Conservation (phyloP, 2,888 invertebrate genomes). For the Pyrrhosoma nymphula region DNA sequence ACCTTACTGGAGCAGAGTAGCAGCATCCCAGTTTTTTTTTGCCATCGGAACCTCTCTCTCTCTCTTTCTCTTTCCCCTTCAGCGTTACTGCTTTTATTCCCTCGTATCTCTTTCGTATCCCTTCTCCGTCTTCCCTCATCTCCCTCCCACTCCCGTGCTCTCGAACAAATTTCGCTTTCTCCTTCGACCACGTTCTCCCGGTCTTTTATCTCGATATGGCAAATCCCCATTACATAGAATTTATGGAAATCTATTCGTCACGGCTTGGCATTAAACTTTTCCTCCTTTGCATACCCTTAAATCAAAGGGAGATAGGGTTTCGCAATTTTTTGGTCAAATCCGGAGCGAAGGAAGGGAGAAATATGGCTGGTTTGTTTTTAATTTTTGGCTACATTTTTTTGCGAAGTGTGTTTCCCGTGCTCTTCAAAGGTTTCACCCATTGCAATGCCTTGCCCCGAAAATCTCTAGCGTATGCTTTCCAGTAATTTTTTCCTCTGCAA, state of each 20-base stretch:
- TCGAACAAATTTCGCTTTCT: not conserved
- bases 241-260: slow-evolving; percentile 36
- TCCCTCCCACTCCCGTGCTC: not conserved
- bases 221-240: slow-evolving; percentile 16
- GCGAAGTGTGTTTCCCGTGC: not conserved
- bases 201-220: not conserved
- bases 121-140: not conserved
- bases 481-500: not conserved
- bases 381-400: not conserved
- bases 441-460: not conserved
- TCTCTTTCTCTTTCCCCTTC: not conserved
- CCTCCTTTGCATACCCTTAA: not conserved
- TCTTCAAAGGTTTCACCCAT: not conserved
- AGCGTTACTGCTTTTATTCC: not conserved
- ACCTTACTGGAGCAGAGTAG: not conserved
- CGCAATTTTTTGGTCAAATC: not conserved
- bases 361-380: not conserved
- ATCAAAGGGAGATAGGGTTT: not conserved
- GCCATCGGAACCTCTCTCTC: not conserved
- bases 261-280: not conserved
- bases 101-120: not conserved
- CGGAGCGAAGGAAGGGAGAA: not conserved
- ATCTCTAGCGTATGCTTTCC: not conserved
- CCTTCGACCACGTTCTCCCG: not conserved
- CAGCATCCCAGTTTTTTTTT: not conserved